These are phyloP conservation scores for Andricus grossulariae DNA, from an alignment of 1,140 invertebrate genomes.

Conservation along the genomic window DNA sequence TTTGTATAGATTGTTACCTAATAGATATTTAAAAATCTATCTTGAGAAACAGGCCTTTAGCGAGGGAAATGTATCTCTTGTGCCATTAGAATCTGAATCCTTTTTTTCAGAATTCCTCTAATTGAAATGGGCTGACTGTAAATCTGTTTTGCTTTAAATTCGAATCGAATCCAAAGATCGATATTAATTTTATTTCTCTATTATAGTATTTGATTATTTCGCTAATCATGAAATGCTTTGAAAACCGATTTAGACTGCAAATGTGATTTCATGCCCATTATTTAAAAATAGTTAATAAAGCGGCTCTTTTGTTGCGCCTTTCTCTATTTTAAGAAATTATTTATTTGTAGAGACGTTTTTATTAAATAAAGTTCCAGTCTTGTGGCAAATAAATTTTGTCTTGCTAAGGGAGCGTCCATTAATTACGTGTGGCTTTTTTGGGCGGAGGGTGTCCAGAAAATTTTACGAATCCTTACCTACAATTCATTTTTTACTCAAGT, in stretches of 20 bases:
- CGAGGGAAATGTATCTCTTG: conserved; percentile 1
- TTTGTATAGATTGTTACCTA: conserved; percentile 25
- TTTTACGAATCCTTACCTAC: too few relatives aligned
- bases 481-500: too few relatives aligned
- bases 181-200: not conserved
- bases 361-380: conserved; percentile 15
- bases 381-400: not conserved
- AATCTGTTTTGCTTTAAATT: not conserved
- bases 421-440: too few relatives aligned
- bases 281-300: not conserved
- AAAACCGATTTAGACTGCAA: not conserved
- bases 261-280: conserved; percentile 7
- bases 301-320: not conserved
- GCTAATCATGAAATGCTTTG: not conserved
- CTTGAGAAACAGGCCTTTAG: not conserved
- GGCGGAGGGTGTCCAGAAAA: too few relatives aligned
- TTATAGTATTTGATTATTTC: not conserved
- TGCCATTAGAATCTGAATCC: conserved; percentile 20
- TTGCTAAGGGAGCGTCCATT: not conserved
- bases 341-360: conserved; percentile 24
- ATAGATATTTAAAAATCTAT: not conserved
- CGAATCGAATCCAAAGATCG: not conserved
- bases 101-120: not conserved
- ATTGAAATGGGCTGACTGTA: not conserved
- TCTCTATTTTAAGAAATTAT: conserved; percentile 23